phyloP scores from a whole-genome alignment of 2,113 vertebrate genomes.

The Embiotoca jacksoni region DNA sequence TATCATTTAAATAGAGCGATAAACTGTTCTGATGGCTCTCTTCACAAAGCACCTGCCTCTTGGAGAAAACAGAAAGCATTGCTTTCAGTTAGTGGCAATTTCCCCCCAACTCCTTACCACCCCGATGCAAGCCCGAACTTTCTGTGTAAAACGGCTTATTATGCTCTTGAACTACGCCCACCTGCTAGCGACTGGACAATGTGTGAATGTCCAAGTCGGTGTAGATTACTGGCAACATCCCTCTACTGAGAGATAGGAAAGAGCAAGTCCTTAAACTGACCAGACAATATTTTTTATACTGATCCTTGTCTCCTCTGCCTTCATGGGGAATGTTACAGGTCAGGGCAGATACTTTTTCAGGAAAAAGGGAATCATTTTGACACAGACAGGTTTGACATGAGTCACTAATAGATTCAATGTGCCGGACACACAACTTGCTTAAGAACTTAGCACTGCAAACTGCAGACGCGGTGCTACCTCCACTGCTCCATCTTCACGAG shows the following conservation, averaged over 20 bases:
- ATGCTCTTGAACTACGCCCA: slow-evolving; percentile 22
- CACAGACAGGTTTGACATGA: slow-evolving; percentile 5
- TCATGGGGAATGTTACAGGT: slow-evolving; percentile 5
- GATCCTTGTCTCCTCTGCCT: slow-evolving; percentile 1
- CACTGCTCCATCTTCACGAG: slow-evolving; percentile 19
- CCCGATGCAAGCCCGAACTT: slow-evolving; percentile 1
- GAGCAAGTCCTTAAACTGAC: slow-evolving; percentile 27
- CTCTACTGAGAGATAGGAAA: slow-evolving; percentile 8
- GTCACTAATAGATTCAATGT: slow-evolving; percentile 35
- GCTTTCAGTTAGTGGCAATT: slow-evolving; percentile 19
- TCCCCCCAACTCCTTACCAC: background rate
- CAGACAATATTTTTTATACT: background rate
- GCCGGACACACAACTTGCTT: slow-evolving; percentile 21
- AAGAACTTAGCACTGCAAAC: background rate
- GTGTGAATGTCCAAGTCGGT: slow-evolving; percentile 1
- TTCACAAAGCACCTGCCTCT: slow-evolving; percentile 11
- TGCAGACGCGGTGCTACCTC: background rate
- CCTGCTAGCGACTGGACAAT: slow-evolving; percentile 14
- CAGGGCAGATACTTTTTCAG: background rate
- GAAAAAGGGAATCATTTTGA: background rate
- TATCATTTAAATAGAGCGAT: slow-evolving; percentile 25
- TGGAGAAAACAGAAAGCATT: slow-evolving; percentile 16
- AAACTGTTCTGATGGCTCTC: slow-evolving; percentile 7
- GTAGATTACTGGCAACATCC: slow-evolving; percentile 20
- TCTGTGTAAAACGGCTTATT: background rate